Conservation (phyloP, 2,797 vertebrate species). For the Simalia tracyae region DNA sequence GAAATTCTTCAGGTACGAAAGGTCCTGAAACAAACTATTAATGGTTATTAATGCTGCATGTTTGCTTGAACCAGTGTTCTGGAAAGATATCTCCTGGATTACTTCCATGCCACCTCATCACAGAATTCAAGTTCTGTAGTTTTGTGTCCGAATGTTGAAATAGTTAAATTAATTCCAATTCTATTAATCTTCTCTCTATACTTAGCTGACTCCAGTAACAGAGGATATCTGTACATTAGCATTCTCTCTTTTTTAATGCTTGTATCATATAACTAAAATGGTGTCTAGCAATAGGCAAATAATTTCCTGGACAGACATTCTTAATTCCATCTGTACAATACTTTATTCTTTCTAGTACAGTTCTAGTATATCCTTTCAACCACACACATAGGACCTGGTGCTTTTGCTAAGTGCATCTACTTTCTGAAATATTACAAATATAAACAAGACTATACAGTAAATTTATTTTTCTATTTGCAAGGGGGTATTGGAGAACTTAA, state of each 20-base stretch:
- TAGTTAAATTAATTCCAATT: background rate
- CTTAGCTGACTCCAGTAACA: conserved; percentile 27
- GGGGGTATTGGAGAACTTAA: background rate
- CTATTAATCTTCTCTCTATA: conserved; percentile 2
- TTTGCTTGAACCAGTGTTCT: background rate
- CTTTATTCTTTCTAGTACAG: background rate
- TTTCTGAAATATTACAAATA: background rate
- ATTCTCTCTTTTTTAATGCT: conserved; percentile 26
- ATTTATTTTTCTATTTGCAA: background rate
- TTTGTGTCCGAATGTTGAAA: background rate
- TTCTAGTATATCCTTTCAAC: background rate
- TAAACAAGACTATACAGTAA: background rate
- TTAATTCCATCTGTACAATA: background rate
- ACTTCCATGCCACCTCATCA: conserved; percentile 3
- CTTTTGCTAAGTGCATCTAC: background rate
- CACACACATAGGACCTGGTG: background rate
- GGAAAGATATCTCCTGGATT: conserved; percentile 30
- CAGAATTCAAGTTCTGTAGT: background rate
- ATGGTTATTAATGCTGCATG: background rate
- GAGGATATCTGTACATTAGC: background rate
- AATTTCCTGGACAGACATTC: background rate
- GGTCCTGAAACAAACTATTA: conserved; percentile 39
- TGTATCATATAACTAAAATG: background rate
- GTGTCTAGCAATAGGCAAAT: background rate
- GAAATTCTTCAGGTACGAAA: conserved; percentile 41